Conservation (phyloP, 2,113 vertebrate genomes). For the Hemicordylus capensis region DNA sequence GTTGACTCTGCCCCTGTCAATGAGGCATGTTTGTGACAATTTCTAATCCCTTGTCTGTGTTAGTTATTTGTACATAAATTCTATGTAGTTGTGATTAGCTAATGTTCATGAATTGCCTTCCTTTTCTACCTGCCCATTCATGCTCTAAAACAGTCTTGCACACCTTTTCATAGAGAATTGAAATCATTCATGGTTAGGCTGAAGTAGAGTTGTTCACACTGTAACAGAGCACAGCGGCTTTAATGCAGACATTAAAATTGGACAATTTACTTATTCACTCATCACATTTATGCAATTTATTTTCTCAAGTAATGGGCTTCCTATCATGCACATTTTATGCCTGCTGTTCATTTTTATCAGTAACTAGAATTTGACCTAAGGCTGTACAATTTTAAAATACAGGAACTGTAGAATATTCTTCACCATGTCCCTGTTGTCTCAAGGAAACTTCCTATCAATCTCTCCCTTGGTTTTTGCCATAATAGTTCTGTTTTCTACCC, state of each 20-base stretch:
- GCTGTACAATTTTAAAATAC: neutral
- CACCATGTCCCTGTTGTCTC: neutral
- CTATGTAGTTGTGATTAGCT: constrained; percentile 58
- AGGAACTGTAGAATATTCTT: neutral
- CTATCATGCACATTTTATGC: neutral
- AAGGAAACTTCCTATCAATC: neutral
- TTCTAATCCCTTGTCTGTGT: constrained; percentile 48
- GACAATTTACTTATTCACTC: constrained; percentile 9
- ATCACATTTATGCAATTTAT: neutral
- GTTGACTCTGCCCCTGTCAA: too few relatives aligned
- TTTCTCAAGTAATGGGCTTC: neutral
- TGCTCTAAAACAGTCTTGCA: neutral
- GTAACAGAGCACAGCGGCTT: neutral
- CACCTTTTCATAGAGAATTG: neutral
- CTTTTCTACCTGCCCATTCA: constrained; percentile 57
- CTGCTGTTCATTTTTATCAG: neutral
- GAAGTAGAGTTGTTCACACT: constrained; percentile 41
- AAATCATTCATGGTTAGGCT: constrained; percentile 27
- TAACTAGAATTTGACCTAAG: neutral
- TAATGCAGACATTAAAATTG: constrained; percentile 15
- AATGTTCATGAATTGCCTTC: constrained; percentile 51
- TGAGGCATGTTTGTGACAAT: constrained; percentile 21
- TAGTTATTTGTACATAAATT: constrained; percentile 66
- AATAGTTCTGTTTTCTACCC: neutral
- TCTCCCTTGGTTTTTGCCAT: neutral